These are phyloP conservation scores for Alauda arvensis DNA, from an alignment of 2,797 vertebrate genomes.

Conservation along the genomic window DNA sequence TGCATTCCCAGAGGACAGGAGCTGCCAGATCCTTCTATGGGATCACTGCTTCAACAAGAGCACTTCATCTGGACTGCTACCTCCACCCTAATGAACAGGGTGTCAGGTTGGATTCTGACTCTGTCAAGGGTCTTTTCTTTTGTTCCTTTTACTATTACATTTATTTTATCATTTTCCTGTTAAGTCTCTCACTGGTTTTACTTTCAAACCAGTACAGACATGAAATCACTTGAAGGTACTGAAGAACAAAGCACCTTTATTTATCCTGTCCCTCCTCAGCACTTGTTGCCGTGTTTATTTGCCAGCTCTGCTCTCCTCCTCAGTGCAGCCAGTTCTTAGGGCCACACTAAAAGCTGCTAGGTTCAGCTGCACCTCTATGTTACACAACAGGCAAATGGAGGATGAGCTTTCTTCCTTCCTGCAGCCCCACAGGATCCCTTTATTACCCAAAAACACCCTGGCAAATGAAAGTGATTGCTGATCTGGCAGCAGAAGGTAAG, in stretches of 20 bases:
- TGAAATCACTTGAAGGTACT: not conserved
- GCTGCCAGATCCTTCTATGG: too few relatives aligned
- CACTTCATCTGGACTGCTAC: too few relatives aligned
- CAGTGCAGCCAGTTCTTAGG: not conserved
- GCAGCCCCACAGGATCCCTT: not conserved
- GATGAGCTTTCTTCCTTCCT: not conserved
- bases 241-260: not conserved
- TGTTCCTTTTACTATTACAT: too few relatives aligned
- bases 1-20: too few relatives aligned
- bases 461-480: not conserved
- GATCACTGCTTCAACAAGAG: too few relatives aligned
- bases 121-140: too few relatives aligned
- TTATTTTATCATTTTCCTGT: too few relatives aligned
- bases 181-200: too few relatives aligned
- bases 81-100: too few relatives aligned
- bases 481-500: not conserved
- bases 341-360: not conserved
- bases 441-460: not conserved
- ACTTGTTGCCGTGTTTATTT: not conserved
- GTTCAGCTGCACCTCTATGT: not conserved
- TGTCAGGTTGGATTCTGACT: too few relatives aligned
- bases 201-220: too few relatives aligned
- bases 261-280: not conserved
- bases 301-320: not conserved
- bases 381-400: not conserved